phyloP scores from a whole-genome alignment of 2,113 vertebrate genomes.

The Glaucidium brasilianum region DNA sequence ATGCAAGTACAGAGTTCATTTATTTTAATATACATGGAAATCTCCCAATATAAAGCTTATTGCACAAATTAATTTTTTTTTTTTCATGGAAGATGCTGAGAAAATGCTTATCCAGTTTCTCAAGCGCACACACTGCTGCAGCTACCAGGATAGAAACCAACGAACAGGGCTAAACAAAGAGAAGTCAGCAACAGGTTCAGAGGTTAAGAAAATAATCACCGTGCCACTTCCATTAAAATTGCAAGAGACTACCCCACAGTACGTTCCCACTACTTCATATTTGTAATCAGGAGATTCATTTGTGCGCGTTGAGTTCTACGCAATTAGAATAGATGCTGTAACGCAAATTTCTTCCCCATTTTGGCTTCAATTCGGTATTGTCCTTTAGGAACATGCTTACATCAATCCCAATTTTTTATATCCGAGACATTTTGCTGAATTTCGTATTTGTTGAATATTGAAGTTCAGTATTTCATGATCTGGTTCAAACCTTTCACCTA shows the following conservation, averaged over 20 bases:
- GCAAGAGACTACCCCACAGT: not conserved
- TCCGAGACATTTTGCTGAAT: not conserved
- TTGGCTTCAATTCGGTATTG: not conserved
- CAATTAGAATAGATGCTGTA: not conserved
- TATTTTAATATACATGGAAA: not conserved
- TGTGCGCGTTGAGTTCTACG: not conserved
- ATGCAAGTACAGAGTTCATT: not conserved
- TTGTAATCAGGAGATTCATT: not conserved
- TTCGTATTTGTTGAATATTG: too few relatives aligned
- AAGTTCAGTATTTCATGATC: not conserved
- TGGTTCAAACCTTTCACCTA: not conserved
- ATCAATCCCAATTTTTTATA: not conserved
- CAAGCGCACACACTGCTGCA: not conserved
- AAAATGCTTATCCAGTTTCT: not conserved
- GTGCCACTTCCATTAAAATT: not conserved
- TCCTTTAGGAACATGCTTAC: too few relatives aligned
- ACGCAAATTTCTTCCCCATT: too few relatives aligned
- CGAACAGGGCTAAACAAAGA: fast-evolving
- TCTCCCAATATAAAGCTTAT: not conserved
- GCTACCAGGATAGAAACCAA: not conserved
- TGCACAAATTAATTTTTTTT: not conserved
- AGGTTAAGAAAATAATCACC: not conserved
- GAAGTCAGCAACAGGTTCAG: not conserved
- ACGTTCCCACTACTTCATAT: not conserved
- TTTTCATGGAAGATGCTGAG: not conserved